Evolutionary conservation across 92 coral and sea anemone species (phyloP).

Genomic region (Phenganax marumi): DNA sequence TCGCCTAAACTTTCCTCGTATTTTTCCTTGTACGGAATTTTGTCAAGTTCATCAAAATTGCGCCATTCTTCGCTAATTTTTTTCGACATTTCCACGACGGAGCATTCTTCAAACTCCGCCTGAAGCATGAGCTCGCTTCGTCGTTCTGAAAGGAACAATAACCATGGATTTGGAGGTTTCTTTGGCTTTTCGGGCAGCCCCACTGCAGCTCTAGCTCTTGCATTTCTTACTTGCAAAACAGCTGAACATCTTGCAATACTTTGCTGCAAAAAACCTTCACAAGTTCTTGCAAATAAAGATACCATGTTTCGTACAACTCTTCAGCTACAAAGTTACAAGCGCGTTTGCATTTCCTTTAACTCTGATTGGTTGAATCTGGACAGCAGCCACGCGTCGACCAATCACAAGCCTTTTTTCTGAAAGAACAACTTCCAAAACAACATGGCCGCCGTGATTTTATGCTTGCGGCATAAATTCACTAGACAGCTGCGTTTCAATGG

Average conservation of each 20-base stretch:
- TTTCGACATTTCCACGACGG: constrained; percentile 36
- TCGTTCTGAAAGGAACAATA: constrained; percentile 67
- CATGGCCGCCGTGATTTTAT: constrained; percentile 29
- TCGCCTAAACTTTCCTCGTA: constrained; percentile 39
- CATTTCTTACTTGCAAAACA: constrained; percentile 10
- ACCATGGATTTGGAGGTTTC: constrained; percentile 67
- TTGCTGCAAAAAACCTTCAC: neutral
- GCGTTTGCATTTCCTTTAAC: neutral
- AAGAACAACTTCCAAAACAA: constrained; percentile 2
- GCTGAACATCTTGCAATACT: neutral
- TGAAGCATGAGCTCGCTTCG: constrained; percentile 37
- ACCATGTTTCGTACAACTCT: neutral
- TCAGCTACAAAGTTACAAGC: neutral
- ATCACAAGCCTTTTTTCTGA: neutral
- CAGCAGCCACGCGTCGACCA: neutral
- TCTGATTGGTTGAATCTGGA: constrained; percentile 18
- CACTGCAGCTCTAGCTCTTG: neutral
- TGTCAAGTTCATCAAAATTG: constrained; percentile 44
- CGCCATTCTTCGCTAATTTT: constrained; percentile 55
- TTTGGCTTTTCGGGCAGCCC: constrained; percentile 56
- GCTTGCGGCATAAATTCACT: constrained; percentile 4
- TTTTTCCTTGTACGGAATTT: constrained; percentile 49
- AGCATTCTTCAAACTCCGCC: neutral
- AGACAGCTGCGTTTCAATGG: neutral
- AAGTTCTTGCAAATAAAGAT: constrained; percentile 6